Conservation (phyloP, 2,797 vertebrate genomes). For the Aulostomus chinensis region DNA sequence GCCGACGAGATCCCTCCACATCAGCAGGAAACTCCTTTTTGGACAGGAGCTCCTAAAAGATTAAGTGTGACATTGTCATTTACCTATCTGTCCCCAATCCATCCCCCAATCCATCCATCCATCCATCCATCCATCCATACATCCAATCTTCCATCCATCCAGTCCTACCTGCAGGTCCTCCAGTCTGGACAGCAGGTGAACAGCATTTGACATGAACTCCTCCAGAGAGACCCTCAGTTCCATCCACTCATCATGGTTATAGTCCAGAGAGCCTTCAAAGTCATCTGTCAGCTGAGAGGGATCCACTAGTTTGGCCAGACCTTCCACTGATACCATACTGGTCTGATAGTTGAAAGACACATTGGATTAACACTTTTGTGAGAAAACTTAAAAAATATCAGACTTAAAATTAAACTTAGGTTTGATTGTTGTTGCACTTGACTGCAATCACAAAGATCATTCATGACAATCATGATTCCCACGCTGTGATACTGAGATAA, state of each 20-base stretch:
- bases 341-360: conserved; percentile 77
- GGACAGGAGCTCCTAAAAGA: conserved; percentile 88
- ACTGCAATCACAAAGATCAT: too few relatives aligned
- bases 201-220: conserved; percentile 94
- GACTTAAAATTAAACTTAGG: too few relatives aligned
- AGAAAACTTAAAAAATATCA: too few relatives aligned
- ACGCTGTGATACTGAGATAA: too few relatives aligned
- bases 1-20: conserved; percentile 91
- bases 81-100: too few relatives aligned
- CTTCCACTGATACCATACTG: conserved; percentile 98
- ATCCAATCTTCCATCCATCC: background rate
- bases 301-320: conserved; percentile 94
- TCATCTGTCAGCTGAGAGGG: conserved; percentile 97
- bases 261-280: conserved; percentile 97
- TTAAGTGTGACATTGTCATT: background rate
- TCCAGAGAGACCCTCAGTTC: conserved; percentile 93
- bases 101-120: background rate
- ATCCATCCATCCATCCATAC: background rate
- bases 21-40: conserved; percentile 97
- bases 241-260: conserved; percentile 98
- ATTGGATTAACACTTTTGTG: too few relatives aligned
- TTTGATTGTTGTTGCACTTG: too few relatives aligned
- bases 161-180: conserved; percentile 88
- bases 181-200: conserved; percentile 92
- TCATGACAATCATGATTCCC: too few relatives aligned